Evolutionary conservation across 2,797 vertebrate species (phyloP).

Genomic region (Malacoraja senta): DNA sequence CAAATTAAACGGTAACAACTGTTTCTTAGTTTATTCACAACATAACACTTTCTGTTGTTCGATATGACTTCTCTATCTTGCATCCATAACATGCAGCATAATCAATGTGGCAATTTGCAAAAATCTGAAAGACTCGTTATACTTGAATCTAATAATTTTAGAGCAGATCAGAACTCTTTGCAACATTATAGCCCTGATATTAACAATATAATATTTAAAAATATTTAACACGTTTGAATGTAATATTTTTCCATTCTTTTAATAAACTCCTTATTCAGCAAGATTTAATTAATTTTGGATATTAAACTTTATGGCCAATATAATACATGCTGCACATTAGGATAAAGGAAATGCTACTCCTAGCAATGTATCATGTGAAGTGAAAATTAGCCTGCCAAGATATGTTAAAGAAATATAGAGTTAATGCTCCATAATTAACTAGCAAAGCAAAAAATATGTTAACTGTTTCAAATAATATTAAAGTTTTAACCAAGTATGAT

Average conservation of each 20-base stretch:
- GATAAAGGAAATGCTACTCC: neutral
- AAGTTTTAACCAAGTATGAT: neutral
- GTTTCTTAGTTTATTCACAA: neutral
- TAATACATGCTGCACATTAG: neutral
- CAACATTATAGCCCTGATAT: neutral
- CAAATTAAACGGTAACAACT: neutral
- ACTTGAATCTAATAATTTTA: neutral
- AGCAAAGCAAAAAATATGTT: neutral
- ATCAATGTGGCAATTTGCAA: neutral
- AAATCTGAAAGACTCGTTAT: neutral
- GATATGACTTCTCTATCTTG: neutral
- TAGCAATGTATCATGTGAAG: neutral
- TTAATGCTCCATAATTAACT: neutral
- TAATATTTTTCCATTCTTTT: neutral
- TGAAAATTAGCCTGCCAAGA: constrained; percentile 66
- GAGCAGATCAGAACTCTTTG: neutral
- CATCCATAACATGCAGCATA: neutral
- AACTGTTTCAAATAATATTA: neutral
- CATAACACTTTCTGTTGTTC: neutral
- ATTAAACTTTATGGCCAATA: neutral
- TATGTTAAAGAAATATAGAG: neutral
- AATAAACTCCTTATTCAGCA: neutral
- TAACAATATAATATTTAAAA: neutral
- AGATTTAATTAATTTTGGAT: neutral
- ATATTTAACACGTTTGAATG: neutral